These are phyloP conservation scores for Felis catus DNA, from an alignment of 2,113 vertebrate species.

Conservation along the genomic window DNA sequence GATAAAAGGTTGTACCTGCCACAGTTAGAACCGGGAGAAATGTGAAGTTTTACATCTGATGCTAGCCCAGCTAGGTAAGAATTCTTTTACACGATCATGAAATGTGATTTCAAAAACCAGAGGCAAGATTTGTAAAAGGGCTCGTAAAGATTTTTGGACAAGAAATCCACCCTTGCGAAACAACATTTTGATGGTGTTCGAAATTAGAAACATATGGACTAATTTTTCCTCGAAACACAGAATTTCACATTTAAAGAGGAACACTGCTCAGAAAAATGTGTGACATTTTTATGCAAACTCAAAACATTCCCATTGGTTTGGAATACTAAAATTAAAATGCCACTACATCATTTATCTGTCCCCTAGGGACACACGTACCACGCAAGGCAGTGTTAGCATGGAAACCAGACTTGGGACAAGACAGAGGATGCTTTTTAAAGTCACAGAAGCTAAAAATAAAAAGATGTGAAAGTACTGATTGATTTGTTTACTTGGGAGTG, in stretches of 20 bases:
- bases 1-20: not conserved
- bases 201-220: constrained; percentile 61
- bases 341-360: not conserved
- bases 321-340: constrained; percentile 30
- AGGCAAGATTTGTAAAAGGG: not conserved
- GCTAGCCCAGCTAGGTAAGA: not conserved
- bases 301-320: constrained; percentile 26
- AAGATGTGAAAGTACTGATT: not conserved
- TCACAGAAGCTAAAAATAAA: not conserved
- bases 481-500: not conserved
- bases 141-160: constrained; percentile 37
- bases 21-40: not conserved
- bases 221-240: constrained; percentile 65
- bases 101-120: constrained; percentile 32
- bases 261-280: constrained; percentile 51
- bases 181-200: constrained; percentile 38
- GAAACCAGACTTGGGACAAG: not conserved
- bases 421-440: not conserved
- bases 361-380: constrained; percentile 2
- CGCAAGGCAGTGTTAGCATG: not conserved
- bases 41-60: not conserved
- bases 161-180: constrained; percentile 29
- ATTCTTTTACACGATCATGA: constrained; percentile 8
- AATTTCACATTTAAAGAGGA: constrained; percentile 69
- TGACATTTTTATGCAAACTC: constrained; percentile 59